Percentiles rank a stretch among this genome's conserved stretches.
phyloP scores from a whole-genome alignment of 2,888 invertebrate species.

The Leucophenga maculata region DNA sequence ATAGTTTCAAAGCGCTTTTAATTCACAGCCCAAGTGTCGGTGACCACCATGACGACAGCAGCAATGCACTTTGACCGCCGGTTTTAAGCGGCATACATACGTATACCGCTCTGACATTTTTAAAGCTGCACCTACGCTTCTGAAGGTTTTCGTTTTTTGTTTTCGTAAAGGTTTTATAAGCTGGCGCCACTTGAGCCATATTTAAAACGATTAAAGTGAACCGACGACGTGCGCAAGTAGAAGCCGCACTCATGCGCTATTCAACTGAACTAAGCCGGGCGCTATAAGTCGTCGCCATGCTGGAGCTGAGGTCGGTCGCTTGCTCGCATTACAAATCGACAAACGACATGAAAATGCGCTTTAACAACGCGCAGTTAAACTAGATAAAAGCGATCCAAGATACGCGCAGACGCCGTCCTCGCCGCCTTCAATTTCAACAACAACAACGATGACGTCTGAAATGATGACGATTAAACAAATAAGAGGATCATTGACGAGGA shows the following conservation, averaged over 20 bases:
- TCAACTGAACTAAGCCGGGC: slow-evolving; percentile 14
- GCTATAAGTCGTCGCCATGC: slow-evolving; percentile 3
- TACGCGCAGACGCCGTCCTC: not conserved
- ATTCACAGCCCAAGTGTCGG: too few relatives aligned
- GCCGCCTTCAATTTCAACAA: not conserved
- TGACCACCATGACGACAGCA: too few relatives aligned
- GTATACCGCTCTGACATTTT: not conserved
- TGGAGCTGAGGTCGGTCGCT: too few relatives aligned
- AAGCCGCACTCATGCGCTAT: slow-evolving; percentile 15
- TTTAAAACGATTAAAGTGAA: not conserved
- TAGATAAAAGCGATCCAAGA: slow-evolving; percentile 59
- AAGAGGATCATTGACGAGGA: too few relatives aligned
- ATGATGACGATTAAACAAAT: too few relatives aligned
- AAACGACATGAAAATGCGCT: slow-evolving; percentile 70
- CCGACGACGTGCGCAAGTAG: slow-evolving; percentile 1
- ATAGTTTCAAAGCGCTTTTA: too few relatives aligned
- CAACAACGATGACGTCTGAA: too few relatives aligned
- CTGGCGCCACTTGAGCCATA: slow-evolving; percentile 19
- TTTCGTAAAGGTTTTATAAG: too few relatives aligned
- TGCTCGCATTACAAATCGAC: slow-evolving; percentile 59
- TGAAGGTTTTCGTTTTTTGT: not conserved
- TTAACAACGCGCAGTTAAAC: slow-evolving; percentile 68
- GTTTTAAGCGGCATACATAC: too few relatives aligned
- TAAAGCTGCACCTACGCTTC: slow-evolving; percentile 19
- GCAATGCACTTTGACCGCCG: too few relatives aligned